phyloP scores from a whole-genome alignment of 2,113 vertebrate species.

The Antidorcas marsupialis region DNA sequence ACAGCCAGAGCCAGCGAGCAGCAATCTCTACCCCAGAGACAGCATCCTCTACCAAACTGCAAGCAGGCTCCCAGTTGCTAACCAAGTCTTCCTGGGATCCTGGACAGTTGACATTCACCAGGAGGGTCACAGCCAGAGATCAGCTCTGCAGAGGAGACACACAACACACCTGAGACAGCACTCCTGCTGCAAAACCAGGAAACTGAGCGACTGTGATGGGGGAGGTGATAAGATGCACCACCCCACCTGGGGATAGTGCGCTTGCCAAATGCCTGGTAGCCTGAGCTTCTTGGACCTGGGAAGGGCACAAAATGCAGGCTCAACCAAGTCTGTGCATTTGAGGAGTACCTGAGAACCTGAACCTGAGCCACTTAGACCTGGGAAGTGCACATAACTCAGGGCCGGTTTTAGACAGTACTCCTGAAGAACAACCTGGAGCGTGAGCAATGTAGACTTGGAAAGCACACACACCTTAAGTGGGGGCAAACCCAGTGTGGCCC shows the following conservation, averaged over 20 bases:
- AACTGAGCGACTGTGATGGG: rapidly evolving
- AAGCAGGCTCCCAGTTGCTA: not conserved
- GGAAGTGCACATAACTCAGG: rapidly evolving
- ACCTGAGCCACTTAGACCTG: not conserved
- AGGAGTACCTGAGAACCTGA: not conserved
- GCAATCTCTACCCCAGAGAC: not conserved
- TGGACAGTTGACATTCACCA: not conserved
- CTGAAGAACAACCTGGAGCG: not conserved
- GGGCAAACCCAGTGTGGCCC: not conserved
- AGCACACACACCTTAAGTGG: rapidly evolving
- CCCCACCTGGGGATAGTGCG: not conserved
- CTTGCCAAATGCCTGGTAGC: not conserved
- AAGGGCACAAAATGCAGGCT: not conserved
- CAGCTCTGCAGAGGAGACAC: not conserved
- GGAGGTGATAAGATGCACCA: not conserved
- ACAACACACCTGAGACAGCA: not conserved
- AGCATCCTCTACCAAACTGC: not conserved
- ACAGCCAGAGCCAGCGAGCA: not conserved
- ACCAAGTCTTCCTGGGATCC: not conserved
- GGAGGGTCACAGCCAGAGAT: not conserved
- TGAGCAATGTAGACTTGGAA: not conserved
- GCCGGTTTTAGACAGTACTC: not conserved
- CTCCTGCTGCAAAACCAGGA: rapidly evolving
- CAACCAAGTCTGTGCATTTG: not conserved
- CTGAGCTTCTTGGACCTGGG: not conserved